Evolutionary conservation across 2,888 invertebrate genomes (phyloP), one percentile per base, ranked within the genome.

Genomic region (Gymnosoma rotundatum): DNA sequence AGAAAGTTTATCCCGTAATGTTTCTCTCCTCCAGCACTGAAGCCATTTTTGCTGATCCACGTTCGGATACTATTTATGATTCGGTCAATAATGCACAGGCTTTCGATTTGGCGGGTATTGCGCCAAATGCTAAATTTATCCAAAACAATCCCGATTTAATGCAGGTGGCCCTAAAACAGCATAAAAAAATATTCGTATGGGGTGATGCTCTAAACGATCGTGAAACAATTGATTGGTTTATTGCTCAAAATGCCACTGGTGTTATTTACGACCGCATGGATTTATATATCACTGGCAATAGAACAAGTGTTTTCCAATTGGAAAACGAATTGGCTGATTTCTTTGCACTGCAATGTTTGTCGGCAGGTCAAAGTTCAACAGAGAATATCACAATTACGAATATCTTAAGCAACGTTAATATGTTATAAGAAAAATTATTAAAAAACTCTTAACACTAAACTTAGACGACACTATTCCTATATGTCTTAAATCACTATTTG

Each of bases 1-100:
- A 99, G 93, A 99, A 98, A 92, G 96, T 96, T 90, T 99, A 98
- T 92, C 99, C 99, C 0, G 97, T 98, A 9, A 95, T 99, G 93
- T 98, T 99, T 91, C 93, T 99, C 78, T 95, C 95, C 50, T 94
- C 95, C 42, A 89, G 89, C 85, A 85, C 73, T 18, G 87, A 87
- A 18, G 86, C 87, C 4, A 72, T 52, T 4, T 99, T 97, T 90
- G 94, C 94, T 42, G 98, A 99, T 93, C 95, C 96, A 0, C 92
- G 98, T 48, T 96, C 98, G 87, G 94, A 95, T 89, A 95, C 94
- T 0, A 95, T 98, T 82, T 94, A 95, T 50, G 95, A 95, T 89
- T 97, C 97, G 0, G 95, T 97, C 52, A 95, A 96, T 89, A 97
- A 95, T 91, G 97, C 98, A 0, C 93, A 95, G 66, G 95, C 96